Evolutionary conservation across 2,888 invertebrate genomes (phyloP).

Genomic region (Gonocerus acuteangulatus): DNA sequence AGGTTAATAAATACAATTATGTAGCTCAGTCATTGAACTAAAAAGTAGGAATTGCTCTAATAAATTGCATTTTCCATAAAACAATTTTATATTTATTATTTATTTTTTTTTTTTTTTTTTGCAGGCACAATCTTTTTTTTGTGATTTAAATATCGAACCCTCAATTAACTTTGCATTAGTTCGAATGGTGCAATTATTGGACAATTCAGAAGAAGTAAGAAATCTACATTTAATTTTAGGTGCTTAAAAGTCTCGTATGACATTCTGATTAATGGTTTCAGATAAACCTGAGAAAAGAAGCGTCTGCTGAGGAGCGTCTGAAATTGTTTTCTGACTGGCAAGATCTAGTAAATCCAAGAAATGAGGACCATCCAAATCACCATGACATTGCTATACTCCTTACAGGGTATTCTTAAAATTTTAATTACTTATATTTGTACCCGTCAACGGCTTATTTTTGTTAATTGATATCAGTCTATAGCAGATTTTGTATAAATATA

Average conservation of each 20-base stretch:
- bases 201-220: slow-evolving; percentile 46
- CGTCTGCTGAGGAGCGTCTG: slow-evolving; percentile 52
- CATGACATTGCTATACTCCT: slow-evolving; percentile 56
- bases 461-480: too few species aligned
- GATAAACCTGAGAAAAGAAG: slow-evolving; percentile 46
- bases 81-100: too few species aligned
- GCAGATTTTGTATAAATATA: too few species aligned
- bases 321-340: slow-evolving; percentile 60
- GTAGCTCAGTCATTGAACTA: too few species aligned
- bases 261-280: neutral
- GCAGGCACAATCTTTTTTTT: slow-evolving; percentile 2
- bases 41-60: too few species aligned
- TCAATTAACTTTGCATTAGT: slow-evolving; percentile 52
- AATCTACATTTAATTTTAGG: neutral
- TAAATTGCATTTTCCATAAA: too few species aligned
- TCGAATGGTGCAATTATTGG: slow-evolving; percentile 50
- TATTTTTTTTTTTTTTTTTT: too few species aligned
- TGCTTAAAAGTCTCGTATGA: neutral
- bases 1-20: too few species aligned
- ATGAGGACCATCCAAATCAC: slow-evolving; percentile 51
- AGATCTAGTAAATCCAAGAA: slow-evolving; percentile 50
- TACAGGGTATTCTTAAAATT: slow-evolving; percentile 47
- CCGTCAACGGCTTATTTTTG: too few species aligned
- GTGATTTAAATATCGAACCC: neutral
- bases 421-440: neutral